Base-by-base conservation (phyloP, 2,888 invertebrate species). In the Agrotis clavis region DNA sequence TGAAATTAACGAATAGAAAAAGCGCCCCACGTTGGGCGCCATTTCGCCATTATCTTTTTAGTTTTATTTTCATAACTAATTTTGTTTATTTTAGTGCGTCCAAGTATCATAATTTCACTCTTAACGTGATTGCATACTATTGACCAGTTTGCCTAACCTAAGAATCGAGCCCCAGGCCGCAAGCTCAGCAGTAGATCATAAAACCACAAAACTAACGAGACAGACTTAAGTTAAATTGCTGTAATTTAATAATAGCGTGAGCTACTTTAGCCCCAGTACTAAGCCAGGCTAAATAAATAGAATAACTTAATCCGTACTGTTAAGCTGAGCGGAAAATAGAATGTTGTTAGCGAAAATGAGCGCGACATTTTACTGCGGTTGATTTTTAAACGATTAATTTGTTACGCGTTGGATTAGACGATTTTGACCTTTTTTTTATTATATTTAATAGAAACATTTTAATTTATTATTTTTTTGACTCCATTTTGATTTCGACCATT, bases 241-340 rank as follows among this genome's bases (percentile, higher is more conserved):
- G 30, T 73, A 62, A 86, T 79, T 84, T 76, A 75, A 77, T 84
- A 78, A 57, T 57, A 59, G 70, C 70, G 70, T 65, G 57, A 72
- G 66, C 57, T 66, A 68, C 70, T 70, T 65, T 57, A 71, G 62
- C 57, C 66, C 48, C 11, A 63, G 71, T 67, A 73, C 67, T 71
- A 84, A 65, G 57, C 54, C 61, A 48, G 13, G 67, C 77, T 80
- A 77, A 78, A 74, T 83, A 73, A 84, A 69, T 78, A 80, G 64
- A 74, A 80, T 67, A 68, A 75, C 74, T 79, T 79, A 74, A 86
- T 80, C 80, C 62, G 53, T 57, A 59, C 57, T 74, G 68, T 80
- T 79, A 54, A 79, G 53, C 64, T 59, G 61, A 68, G 79, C 61
- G 48, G 67, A 67, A 82, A 78, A 79, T 71, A 54, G 62, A 53